Evolutionary conservation across 2,888 invertebrate species (phyloP).

Genomic region (Oegoconia quadripuncta): DNA sequence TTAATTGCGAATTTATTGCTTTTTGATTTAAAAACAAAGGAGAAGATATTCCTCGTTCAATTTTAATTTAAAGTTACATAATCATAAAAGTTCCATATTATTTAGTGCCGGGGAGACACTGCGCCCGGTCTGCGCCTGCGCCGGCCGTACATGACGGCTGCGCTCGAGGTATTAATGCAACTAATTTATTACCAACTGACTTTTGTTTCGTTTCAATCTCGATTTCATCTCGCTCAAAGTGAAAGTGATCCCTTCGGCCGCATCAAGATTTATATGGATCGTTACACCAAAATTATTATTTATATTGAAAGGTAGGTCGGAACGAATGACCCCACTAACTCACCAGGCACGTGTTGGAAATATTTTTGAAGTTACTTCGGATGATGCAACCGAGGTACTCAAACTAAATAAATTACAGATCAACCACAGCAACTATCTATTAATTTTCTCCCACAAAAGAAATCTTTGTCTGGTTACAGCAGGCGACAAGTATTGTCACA

Average conservation of each 20-base stretch:
- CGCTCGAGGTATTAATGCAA: too few relatives aligned
- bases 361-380: conserved; percentile 13
- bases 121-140: background rate
- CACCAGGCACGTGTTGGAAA: background rate
- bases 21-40: too few relatives aligned
- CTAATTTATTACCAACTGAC: conserved; percentile 6
- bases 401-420: conserved; percentile 10
- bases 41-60: too few relatives aligned
- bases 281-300: conserved; percentile 37
- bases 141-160: too few relatives aligned
- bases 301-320: conserved; percentile 36
- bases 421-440: background rate
- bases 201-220: conserved; percentile 34
- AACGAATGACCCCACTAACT: conserved; percentile 22
- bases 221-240: conserved; percentile 39
- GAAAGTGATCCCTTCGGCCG: conserved; percentile 48
- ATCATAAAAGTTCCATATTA: too few relatives aligned
- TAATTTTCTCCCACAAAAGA: too few relatives aligned
- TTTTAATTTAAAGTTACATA: too few relatives aligned
- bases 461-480: too few relatives aligned
- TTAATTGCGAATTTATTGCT: too few relatives aligned
- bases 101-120: too few relatives aligned
- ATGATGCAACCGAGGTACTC: conserved; percentile 17
- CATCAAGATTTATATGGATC: conserved; percentile 39
- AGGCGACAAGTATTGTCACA: too few relatives aligned